Percentiles rank a stretch among this genome's conserved stretches.
Conservation (phyloP, 2,797 vertebrate genomes). For the Sebastes nivosus region DNA sequence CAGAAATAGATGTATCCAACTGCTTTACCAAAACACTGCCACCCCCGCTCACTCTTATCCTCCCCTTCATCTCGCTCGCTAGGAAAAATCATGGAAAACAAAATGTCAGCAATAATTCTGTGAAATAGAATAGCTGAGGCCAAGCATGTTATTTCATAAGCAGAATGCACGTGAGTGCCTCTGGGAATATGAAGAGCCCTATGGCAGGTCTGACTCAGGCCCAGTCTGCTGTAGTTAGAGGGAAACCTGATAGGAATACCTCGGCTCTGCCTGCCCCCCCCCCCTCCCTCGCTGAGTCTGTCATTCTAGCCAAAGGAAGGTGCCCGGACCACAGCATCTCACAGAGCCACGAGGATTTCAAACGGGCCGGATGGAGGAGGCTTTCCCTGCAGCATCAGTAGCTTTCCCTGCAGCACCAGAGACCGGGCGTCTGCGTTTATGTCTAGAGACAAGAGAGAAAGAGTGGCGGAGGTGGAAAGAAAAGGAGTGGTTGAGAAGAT, state of each 20-base stretch:
- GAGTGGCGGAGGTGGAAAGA: constrained; percentile 24
- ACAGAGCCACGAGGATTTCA: constrained; percentile 33
- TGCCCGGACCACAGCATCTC: constrained; percentile 44
- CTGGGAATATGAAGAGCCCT: constrained; percentile 56
- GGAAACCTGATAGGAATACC: constrained; percentile 63
- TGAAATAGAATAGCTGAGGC: constrained; percentile 66
- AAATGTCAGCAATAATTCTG: constrained; percentile 75
- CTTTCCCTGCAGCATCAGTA: constrained; percentile 33
- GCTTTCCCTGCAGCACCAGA: constrained; percentile 33
- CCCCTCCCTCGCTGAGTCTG: constrained; percentile 25
- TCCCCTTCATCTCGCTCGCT: constrained; percentile 35
- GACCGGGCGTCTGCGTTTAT: constrained; percentile 35
- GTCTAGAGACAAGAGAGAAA: constrained; percentile 35
- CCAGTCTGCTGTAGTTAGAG: constrained; percentile 47
- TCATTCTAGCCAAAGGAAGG: constrained; percentile 41
- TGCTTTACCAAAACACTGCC: constrained; percentile 45
- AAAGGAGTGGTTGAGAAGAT: constrained; percentile 42
- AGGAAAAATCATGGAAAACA: constrained; percentile 74
- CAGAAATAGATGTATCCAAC: constrained; percentile 34
- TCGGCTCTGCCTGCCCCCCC: constrained; percentile 31
- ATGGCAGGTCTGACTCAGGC: constrained; percentile 53
- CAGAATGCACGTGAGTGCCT: constrained; percentile 55
- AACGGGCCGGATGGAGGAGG: constrained; percentile 9
- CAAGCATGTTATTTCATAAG: constrained; percentile 71
- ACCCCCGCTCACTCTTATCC: constrained; percentile 26